Evolutionary conservation across 2,888 invertebrate genomes (phyloP).

Genomic region (Drosophila prostipennis): DNA sequence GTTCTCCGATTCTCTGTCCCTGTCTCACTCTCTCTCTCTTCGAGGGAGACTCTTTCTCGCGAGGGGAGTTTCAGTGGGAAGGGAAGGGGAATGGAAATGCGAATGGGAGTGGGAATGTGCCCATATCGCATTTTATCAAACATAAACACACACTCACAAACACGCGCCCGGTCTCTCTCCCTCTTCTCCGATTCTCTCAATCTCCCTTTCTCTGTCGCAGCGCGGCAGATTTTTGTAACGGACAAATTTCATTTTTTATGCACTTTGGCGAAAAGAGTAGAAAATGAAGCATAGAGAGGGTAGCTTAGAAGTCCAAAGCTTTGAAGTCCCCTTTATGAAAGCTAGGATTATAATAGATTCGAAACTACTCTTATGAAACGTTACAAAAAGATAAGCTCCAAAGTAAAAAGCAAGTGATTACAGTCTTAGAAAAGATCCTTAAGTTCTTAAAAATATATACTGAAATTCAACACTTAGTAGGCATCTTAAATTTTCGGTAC

Average conservation of each 20-base stretch:
- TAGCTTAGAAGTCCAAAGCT: constrained; percentile 12
- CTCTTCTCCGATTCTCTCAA: constrained; percentile 15
- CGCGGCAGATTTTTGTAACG: constrained; percentile 76
- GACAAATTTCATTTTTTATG: constrained; percentile 68
- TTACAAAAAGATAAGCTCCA: background rate
- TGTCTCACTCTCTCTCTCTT: constrained; percentile 18
- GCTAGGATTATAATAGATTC: background rate
- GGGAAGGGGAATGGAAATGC: constrained; percentile 27
- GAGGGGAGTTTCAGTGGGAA: constrained; percentile 38
- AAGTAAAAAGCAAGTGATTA: no score
- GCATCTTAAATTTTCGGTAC: no score
- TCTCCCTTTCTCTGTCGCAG: constrained; percentile 42
- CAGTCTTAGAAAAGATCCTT: no score
- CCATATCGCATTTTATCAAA: constrained; percentile 80
- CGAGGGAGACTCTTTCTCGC: constrained; percentile 29
- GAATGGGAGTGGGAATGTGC: constrained; percentile 66
- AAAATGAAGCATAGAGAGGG: constrained; percentile 9
- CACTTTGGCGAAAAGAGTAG: constrained; percentile 39
- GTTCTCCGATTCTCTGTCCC: constrained; percentile 39
- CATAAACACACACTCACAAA: constrained; percentile 61
- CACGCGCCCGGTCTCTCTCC: constrained; percentile 34
- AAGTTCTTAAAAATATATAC: no score
- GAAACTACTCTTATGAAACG: background rate
- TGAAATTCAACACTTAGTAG: no score
- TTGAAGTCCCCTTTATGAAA: background rate